Percentiles rank a stretch among this genome's conserved stretches.
phyloP scores from a whole-genome alignment of 2,888 invertebrate genomes.

The Drosophila barbarae region DNA sequence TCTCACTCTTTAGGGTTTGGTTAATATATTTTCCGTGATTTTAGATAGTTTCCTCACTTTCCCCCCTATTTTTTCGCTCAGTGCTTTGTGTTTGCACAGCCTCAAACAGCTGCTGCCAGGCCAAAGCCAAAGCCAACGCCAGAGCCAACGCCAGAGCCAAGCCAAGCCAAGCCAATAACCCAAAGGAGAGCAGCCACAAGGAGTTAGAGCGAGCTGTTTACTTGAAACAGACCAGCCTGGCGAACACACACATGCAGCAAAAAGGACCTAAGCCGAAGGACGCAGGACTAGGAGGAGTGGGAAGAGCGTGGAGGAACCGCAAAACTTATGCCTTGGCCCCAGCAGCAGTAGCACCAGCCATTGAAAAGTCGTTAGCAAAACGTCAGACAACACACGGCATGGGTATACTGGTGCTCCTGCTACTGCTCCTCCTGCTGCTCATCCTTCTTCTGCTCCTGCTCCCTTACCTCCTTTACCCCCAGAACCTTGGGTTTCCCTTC shows the following conservation, averaged over 20 bases:
- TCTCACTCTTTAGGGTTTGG: no score
- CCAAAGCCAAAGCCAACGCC: slow-evolving; percentile 37
- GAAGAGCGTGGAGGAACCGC: slow-evolving; percentile 17
- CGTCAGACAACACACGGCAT: slow-evolving; percentile 61
- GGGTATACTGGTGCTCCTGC: neutral
- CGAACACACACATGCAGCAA: slow-evolving; percentile 27
- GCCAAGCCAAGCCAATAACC: slow-evolving; percentile 64
- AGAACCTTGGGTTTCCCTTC: slow-evolving; percentile 7
- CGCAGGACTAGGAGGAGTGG: neutral
- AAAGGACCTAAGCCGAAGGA: slow-evolving; percentile 7
- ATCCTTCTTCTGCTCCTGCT: neutral
- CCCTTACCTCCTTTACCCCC: neutral
- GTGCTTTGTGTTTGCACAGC: slow-evolving; percentile 32
- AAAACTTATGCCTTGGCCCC: slow-evolving; percentile 69
- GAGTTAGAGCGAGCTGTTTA: slow-evolving; percentile 51
- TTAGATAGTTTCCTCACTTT: neutral
- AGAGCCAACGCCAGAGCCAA: slow-evolving; percentile 41
- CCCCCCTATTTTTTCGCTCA: neutral
- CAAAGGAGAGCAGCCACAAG: slow-evolving; percentile 38
- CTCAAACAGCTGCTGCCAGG: slow-evolving; percentile 61
- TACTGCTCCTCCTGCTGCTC: neutral
- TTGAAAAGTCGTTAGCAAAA: slow-evolving; percentile 74
- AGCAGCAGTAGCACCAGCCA: slow-evolving; percentile 49
- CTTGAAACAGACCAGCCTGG: slow-evolving; percentile 49
- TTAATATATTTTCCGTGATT: neutral